These are phyloP conservation scores for Nymphalis urticae DNA, from an alignment of 2,888 invertebrate species.

Conservation along the genomic window DNA sequence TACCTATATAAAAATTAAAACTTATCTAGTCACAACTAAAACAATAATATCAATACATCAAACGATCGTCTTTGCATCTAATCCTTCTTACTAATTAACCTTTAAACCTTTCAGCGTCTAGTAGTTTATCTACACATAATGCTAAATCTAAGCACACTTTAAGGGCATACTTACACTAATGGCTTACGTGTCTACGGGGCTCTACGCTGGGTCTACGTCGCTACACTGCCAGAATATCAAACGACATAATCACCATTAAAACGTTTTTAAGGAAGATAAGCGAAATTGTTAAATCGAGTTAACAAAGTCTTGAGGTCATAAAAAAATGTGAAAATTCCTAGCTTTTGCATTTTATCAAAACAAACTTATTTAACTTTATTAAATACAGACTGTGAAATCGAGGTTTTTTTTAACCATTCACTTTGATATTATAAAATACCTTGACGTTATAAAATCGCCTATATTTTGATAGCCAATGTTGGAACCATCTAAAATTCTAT, in stretches of 20 bases:
- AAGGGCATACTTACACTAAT: conserved; percentile 7
- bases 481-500: no score
- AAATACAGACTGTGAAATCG: no score
- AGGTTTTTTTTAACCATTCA: no score
- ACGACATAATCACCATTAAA: conserved; percentile 4
- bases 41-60: background rate
- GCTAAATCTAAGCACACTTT: conserved; percentile 2
- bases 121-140: conserved; percentile 8
- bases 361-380: no score
- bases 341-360: no score
- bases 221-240: conserved; percentile 4
- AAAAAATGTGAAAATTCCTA: no score
- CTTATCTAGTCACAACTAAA: background rate
- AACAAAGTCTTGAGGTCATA: background rate
- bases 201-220: conserved; percentile 1
- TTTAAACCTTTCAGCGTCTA: background rate
- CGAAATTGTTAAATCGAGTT: background rate
- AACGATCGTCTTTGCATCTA: background rate
- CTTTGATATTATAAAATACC: no score
- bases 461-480: no score
- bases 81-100: background rate
- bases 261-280: background rate
- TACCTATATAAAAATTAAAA: background rate
- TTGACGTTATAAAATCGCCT: no score
- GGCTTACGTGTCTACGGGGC: conserved; percentile 6